Base-by-base conservation (phyloP, 2,888 invertebrate genomes). In the Lathronympha strigana region DNA sequence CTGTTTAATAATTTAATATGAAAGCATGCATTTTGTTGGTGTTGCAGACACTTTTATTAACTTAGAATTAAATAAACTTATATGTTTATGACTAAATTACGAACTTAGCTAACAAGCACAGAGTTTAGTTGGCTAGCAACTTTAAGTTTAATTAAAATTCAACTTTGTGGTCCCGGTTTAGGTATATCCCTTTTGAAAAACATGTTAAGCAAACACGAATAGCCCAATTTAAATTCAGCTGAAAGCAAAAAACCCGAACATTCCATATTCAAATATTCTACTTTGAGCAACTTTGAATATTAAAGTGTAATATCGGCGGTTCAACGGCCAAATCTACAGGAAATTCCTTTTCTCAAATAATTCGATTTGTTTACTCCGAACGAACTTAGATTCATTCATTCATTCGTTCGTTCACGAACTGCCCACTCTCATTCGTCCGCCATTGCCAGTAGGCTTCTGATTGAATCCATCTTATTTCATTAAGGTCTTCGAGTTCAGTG, bases 401-500 rank as follows among this genome's bases (percentile, higher is more conserved):
- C 61, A 40, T 15, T 19, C 51, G 17, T 31, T 53, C 53, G 40
- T 21, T 61, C 51, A n/a, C n/a, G n/a, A 21, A 31, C 57, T 57
- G 43, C 13, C 57, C 31, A 25, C 28, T 57, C 43, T 23, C 43
- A 43, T 40, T 51, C 50, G 43, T 31, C 23, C 43, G 40, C 38
- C 58, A 64, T 64, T 51, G 53, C 33, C 23, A n/a, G n/a, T n/a
- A n/a, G 36, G 19, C 19, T 25, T 45, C 43, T 33, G 58, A 64
- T 64, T 60, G 58, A 45, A 53, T 45, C 58, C 51, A 15, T 64
- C 58, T 64, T 60, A 64, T 60, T 64, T 60, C 58, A 64, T 64
- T 64, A 64, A 45, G 64, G 64, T 33, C 40, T 33, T 43, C 61
- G 53, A 45, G 19, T 53, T 60, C 58, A 36, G 17, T 60, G 64